Base-by-base conservation (phyloP, 2,888 invertebrate species). In the Hydraecia micacea region DNA sequence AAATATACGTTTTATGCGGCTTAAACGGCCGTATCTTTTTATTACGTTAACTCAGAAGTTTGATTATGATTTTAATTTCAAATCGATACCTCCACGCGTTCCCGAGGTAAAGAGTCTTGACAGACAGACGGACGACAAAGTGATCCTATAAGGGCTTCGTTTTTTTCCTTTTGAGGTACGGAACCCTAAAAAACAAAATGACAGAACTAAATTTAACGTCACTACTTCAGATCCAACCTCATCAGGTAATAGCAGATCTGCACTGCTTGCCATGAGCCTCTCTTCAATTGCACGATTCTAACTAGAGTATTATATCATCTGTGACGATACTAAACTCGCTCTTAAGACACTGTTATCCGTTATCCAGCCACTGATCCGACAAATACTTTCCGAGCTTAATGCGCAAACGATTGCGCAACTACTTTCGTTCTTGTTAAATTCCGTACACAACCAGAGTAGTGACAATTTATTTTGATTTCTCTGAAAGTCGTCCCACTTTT, bases 401-500 rank as follows among this genome's bases (percentile, higher is more conserved):
- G 36, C 72, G 55, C n/a, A 63, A 32, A 70, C 63, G n/a, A 71
- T 62, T 66, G 55, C 75, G 32, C 46, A 71, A 75, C 21, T 68
- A 86, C 85, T 85, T 85, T 85, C 84, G 72, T 60, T 86, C 69
- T 75, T 68, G 66, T 74, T 83, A 63, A 72, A 81, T 77, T 81
- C 74, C 75, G 77, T 74, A 77, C 39, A 77, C 84, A 58, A 60
- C 60, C 60, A 60, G 67, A 79, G 81, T 79, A 73, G 75, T 73
- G 75, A 63, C 76, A 71, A 75, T 84, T 86, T 84, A 81, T 83
- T 87, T 84, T 81, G 70, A 85, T 86, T 80, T 85, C 85, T 83
- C 73, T 81, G 88, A 88, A 88, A 88, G 89, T 86, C 81, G 84
- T 74, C 67, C 83, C 55, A 89, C 82, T 88, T 84, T 83, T 88